Conservation (phyloP, 2,113 vertebrate genomes). For the Petaurus breviceps region DNA sequence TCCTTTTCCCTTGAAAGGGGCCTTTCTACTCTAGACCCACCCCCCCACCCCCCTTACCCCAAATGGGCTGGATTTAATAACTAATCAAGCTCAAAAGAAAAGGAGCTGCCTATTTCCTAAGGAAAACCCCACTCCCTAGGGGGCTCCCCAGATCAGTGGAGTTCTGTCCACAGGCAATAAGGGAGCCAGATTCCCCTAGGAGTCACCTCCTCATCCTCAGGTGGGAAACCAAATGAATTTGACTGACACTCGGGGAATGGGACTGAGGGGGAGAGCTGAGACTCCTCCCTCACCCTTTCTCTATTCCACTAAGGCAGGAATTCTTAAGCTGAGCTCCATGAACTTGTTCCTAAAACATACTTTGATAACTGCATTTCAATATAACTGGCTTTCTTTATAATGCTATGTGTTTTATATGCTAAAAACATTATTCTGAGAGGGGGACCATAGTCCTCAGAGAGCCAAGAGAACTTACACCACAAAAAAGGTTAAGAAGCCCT, state of each 20-base stretch:
- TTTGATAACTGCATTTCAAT: background rate
- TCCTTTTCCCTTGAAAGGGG: background rate
- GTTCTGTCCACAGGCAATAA: background rate
- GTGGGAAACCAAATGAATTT: background rate
- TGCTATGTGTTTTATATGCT: background rate
- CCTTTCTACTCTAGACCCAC: background rate
- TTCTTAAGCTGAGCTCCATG: background rate
- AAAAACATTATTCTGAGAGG: background rate
- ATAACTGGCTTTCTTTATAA: background rate
- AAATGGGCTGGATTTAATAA: background rate
- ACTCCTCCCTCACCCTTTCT: background rate
- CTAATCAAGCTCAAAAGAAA: background rate
- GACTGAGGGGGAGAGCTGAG: too few relatives aligned
- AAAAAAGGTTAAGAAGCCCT: background rate
- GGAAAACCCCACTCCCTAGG: too few relatives aligned
- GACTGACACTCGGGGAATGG: too few relatives aligned
- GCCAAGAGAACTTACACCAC: background rate
- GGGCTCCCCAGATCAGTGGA: too few relatives aligned
- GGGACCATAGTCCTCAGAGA: background rate
- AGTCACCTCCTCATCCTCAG: background rate
- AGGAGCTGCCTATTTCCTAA: background rate
- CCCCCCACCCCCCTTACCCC: too few relatives aligned
- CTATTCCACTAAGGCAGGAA: background rate
- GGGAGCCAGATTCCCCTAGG: too few relatives aligned
- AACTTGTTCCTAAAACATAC: background rate